Percentiles rank a stretch among this genome's conserved stretches.
Conservation (phyloP, 2,888 invertebrate genomes). For the Lasioglossum pauxillum region DNA sequence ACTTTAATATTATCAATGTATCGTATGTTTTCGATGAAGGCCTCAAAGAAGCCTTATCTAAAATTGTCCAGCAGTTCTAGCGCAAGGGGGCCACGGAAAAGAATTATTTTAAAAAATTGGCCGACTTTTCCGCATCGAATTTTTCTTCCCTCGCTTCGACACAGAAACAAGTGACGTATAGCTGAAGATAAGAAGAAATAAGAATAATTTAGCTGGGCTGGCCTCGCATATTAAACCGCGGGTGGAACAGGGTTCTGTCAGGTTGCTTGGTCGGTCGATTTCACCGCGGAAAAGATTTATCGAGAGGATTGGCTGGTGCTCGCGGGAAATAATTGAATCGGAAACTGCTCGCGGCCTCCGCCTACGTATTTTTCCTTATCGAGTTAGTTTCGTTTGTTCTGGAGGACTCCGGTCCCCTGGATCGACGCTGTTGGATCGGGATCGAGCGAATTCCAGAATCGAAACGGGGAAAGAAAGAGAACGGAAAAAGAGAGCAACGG, state of each 20-base stretch:
- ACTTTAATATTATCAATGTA: background rate
- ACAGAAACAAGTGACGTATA: background rate
- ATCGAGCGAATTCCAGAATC: background rate
- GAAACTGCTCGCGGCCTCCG: constrained; percentile 5
- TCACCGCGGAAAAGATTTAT: constrained; percentile 14
- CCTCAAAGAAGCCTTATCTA: too few species aligned
- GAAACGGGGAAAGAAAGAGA: background rate
- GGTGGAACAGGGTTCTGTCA: background rate
- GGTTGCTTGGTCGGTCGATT: background rate
- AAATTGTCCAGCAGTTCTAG: too few species aligned
- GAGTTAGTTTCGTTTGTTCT: constrained; percentile 18
- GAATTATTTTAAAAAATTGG: too few species aligned
- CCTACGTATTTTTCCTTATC: constrained; percentile 5
- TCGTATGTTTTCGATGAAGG: too few species aligned
- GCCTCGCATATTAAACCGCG: background rate
- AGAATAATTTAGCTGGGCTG: background rate
- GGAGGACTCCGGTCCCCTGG: background rate
- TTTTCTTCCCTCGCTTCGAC: background rate
- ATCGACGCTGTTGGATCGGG: background rate
- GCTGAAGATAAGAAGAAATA: background rate
- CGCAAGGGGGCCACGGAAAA: too few species aligned
- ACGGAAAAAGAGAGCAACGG: background rate
- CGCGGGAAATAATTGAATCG: constrained; percentile 18
- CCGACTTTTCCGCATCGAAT: background rate
- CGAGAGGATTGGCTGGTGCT: background rate